These are phyloP conservation scores for Peucedramus taeniatus DNA, from an alignment of 2,113 vertebrate genomes.

Conservation along the genomic window DNA sequence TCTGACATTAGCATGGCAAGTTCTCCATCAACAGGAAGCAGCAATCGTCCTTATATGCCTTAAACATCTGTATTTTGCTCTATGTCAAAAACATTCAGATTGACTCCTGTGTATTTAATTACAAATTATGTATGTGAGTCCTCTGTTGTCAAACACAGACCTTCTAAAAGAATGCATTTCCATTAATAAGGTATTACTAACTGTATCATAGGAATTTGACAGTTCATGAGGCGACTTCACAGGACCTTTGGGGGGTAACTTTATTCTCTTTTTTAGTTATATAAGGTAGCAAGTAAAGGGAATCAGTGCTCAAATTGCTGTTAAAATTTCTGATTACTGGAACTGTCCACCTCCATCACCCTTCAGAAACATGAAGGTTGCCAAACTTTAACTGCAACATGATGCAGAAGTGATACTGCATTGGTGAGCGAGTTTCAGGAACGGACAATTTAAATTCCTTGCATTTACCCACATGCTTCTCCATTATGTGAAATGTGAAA, in stretches of 20 bases:
- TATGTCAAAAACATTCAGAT: background rate
- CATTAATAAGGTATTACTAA: background rate
- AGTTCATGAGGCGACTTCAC: background rate
- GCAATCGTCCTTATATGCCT: background rate
- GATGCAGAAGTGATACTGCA: slow-evolving; percentile 44
- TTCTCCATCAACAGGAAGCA: background rate
- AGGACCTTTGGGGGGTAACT: fast-evolving
- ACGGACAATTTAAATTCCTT: background rate
- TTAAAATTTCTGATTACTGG: background rate
- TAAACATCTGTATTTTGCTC: background rate
- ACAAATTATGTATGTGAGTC: background rate
- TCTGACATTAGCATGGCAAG: background rate
- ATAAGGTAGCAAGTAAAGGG: background rate
- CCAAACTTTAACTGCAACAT: slow-evolving; percentile 51
- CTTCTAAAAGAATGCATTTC: background rate
- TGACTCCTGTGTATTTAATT: background rate
- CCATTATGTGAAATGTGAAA: background rate
- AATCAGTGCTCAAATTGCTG: background rate
- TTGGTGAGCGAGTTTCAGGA: background rate
- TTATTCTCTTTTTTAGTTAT: background rate
- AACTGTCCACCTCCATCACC: background rate
- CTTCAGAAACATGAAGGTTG: background rate
- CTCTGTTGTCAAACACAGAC: background rate
- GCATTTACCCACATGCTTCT: background rate
- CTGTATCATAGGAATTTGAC: background rate